A percentile compares a stretch with the other conserved stretches of the same genome.
Conservation (phyloP, 1,140 invertebrate species). For the Drosophila grimshawi region DNA sequence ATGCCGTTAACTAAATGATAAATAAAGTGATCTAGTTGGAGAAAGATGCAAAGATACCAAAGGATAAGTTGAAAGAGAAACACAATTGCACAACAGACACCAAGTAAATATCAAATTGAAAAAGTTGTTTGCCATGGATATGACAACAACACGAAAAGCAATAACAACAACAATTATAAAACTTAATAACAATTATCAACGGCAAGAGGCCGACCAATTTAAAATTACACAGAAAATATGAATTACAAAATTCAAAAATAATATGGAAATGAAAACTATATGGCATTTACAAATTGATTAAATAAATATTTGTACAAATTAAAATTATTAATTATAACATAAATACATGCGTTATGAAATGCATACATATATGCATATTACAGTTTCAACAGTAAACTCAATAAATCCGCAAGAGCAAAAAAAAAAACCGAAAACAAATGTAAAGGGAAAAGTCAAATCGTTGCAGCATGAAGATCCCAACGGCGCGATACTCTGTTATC, state of each 20-base stretch:
- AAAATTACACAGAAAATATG: neutral
- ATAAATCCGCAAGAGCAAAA: constrained; percentile 25
- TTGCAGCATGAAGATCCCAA: neutral
- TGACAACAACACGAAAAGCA: constrained; percentile 50
- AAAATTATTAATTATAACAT: constrained; percentile 46
- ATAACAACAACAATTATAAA: constrained; percentile 38
- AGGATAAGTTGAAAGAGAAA: constrained; percentile 19
- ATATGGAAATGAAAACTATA: no score
- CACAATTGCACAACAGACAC: neutral
- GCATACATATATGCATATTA: constrained; percentile 1
- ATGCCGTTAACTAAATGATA: neutral
- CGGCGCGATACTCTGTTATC: neutral
- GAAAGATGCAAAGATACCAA: neutral
- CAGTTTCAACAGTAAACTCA: constrained; percentile 46
- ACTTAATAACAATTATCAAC: constrained; percentile 71
- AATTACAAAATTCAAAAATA: neutral
- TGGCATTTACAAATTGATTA: neutral
- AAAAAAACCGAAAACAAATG: constrained; percentile 22
- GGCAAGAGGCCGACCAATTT: constrained; percentile 45
- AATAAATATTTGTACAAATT: constrained; percentile 27
- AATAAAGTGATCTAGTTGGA: neutral
- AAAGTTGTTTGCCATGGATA: constrained; percentile 72
- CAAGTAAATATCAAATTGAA: constrained; percentile 40
- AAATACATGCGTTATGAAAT: neutral
- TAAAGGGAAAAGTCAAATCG: constrained; percentile 7